Percentiles rank a stretch among this genome's conserved stretches.
phyloP scores from a whole-genome alignment of 2,797 vertebrate species.

The Molossus molossus region DNA sequence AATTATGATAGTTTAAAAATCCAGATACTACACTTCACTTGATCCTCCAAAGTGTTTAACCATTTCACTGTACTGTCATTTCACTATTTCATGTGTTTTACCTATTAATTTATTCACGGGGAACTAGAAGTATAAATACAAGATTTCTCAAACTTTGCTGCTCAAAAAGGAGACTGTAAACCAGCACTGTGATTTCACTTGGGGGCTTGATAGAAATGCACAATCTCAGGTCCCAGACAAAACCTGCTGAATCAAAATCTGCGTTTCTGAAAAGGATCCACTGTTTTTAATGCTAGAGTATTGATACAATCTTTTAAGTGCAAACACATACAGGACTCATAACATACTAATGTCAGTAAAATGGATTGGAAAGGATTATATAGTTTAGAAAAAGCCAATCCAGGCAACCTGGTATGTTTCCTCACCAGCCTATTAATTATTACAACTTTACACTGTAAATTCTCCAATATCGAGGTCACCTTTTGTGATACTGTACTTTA shows the following conservation, averaged over 20 bases:
- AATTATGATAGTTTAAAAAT: too few species aligned
- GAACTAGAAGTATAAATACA: neutral
- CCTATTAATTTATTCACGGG: neutral
- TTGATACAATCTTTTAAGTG: neutral
- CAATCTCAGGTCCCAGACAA: neutral
- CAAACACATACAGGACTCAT: neutral
- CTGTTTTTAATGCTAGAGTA: neutral
- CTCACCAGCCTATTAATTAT: neutral
- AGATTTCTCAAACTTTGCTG: constrained; percentile 3
- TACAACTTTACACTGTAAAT: neutral
- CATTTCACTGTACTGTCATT: neutral
- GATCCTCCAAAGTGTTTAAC: neutral
- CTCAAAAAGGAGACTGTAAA: neutral
- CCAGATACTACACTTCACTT: neutral
- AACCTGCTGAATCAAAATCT: constrained; percentile 10
- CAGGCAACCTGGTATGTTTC: neutral
- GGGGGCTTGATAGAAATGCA: neutral
- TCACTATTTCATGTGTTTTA: constrained; percentile 22
- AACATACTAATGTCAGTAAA: neutral
- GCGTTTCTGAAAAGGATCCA: constrained; percentile 22
- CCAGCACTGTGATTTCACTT: neutral
- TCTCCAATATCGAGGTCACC: neutral
- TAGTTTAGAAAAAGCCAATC: neutral
- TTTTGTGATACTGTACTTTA: neutral
- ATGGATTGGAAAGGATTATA: neutral